Evolutionary conservation across 2,888 invertebrate genomes (phyloP).

Genomic region (Dryomyza anilis): DNA sequence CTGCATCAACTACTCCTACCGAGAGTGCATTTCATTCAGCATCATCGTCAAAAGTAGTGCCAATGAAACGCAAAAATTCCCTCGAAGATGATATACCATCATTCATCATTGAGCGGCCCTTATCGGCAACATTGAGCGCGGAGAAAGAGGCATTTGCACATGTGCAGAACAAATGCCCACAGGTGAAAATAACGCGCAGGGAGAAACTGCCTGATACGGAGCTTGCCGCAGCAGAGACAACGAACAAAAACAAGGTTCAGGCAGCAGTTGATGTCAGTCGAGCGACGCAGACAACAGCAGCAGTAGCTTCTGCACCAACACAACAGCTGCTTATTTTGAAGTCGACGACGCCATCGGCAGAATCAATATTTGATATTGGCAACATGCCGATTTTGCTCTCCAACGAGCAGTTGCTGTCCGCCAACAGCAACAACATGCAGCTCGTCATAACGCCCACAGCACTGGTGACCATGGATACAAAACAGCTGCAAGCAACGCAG

Average conservation of each 20-base stretch:
- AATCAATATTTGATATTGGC: constrained; percentile 71
- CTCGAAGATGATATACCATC: constrained; percentile 49
- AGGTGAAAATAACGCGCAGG: constrained; percentile 38
- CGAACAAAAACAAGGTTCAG: not conserved
- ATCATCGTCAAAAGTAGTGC: not conserved
- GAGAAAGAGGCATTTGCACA: constrained; percentile 39
- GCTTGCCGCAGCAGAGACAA: not conserved
- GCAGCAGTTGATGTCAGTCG: not conserved
- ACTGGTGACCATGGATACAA: constrained; percentile 10
- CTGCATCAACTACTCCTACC: constrained; percentile 2
- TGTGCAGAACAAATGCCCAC: constrained; percentile 38
- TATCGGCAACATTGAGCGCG: constrained; percentile 20
- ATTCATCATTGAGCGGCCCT: constrained; percentile 43
- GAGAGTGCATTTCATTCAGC: too few relatives aligned
- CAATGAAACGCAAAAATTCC: constrained; percentile 44
- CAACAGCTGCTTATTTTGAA: constrained; percentile 12
- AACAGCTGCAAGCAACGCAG: constrained; percentile 11
- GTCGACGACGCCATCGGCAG: not conserved
- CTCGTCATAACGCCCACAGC: constrained; percentile 62
- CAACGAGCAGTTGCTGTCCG: constrained; percentile 65
- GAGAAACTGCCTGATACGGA: constrained; percentile 29
- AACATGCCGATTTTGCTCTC: constrained; percentile 78
- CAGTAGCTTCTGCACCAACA: not conserved
- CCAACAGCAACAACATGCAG: constrained; percentile 72
- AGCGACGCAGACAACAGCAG: not conserved